These are phyloP conservation scores for Spheniscus humboldti DNA, from an alignment of 2,797 vertebrate genomes.

Conservation along the genomic window DNA sequence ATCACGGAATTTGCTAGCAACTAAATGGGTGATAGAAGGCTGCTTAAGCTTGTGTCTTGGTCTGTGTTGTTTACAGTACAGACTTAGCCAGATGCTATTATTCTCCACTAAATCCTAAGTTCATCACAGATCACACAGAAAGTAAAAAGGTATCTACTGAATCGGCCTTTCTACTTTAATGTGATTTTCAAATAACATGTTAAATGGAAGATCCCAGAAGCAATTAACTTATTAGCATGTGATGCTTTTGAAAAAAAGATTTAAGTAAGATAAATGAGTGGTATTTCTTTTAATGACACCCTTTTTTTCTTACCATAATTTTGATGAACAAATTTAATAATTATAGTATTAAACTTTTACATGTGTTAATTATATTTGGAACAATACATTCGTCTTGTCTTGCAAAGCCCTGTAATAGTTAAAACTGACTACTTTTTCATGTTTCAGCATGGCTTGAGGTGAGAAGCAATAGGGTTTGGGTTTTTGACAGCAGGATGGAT, in stretches of 20 bases:
- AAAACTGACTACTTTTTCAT: background rate
- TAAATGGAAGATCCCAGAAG: background rate
- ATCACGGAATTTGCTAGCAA: background rate
- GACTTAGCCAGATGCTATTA: background rate
- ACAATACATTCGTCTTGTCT: background rate
- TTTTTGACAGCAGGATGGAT: background rate
- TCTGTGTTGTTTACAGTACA: background rate
- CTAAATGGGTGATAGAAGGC: background rate
- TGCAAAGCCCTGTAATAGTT: background rate
- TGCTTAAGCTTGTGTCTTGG: background rate
- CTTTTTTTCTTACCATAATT: background rate
- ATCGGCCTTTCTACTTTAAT: background rate
- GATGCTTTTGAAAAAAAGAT: background rate
- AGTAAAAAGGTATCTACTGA: background rate
- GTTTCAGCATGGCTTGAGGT: background rate
- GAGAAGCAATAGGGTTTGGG: background rate
- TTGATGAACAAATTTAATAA: background rate
- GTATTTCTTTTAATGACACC: background rate
- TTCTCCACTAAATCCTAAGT: background rate
- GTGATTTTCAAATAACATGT: background rate
- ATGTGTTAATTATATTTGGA: background rate
- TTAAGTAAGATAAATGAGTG: background rate
- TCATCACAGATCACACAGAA: background rate
- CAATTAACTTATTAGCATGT: background rate
- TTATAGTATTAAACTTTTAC: background rate